phyloP scores from a whole-genome alignment of 2,797 vertebrate genomes.

The Chelon auratus region DNA sequence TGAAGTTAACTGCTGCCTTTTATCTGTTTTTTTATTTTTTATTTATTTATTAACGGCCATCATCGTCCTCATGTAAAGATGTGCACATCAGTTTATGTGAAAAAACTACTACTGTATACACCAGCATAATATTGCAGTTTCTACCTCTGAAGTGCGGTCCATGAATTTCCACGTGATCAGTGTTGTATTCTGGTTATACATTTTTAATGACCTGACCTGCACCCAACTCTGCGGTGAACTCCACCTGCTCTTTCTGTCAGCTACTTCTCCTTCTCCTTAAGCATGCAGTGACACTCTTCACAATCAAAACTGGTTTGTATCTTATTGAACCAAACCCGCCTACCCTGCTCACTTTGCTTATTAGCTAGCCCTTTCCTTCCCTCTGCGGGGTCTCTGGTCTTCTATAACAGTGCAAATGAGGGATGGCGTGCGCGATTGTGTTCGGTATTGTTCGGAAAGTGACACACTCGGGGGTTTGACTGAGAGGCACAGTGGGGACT shows the following conservation, averaged over 20 bases:
- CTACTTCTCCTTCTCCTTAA: conserved; percentile 14
- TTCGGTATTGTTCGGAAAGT: conserved; percentile 69
- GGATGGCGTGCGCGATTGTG: conserved; percentile 65
- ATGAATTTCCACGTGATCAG: too few species aligned
- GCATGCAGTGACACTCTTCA: conserved; percentile 11
- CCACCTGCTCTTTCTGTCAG: conserved; percentile 12
- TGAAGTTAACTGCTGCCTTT: too few species aligned
- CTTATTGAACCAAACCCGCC: conserved; percentile 18
- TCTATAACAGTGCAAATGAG: conserved; percentile 53
- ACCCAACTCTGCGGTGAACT: conserved; percentile 6
- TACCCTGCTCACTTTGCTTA: conserved; percentile 47
- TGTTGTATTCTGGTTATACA: too few species aligned
- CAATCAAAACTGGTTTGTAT: conserved; percentile 29
- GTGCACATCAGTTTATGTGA: too few species aligned
- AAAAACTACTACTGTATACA: too few species aligned
- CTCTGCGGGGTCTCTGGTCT: conserved; percentile 48
- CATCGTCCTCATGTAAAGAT: too few species aligned
- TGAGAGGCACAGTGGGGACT: conserved; percentile 70
- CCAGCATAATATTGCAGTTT: too few species aligned
- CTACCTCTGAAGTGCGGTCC: too few species aligned
- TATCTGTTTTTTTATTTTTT: too few species aligned
- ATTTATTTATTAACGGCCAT: too few species aligned
- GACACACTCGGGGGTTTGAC: conserved; percentile 61
- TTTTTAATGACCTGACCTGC: not conserved
- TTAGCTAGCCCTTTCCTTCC: conserved; percentile 49